Evolutionary conservation across 1,140 invertebrate genomes (phyloP), one percentile per base, ranked within the genome.

Genomic region (Heliothis subflexa): DNA sequence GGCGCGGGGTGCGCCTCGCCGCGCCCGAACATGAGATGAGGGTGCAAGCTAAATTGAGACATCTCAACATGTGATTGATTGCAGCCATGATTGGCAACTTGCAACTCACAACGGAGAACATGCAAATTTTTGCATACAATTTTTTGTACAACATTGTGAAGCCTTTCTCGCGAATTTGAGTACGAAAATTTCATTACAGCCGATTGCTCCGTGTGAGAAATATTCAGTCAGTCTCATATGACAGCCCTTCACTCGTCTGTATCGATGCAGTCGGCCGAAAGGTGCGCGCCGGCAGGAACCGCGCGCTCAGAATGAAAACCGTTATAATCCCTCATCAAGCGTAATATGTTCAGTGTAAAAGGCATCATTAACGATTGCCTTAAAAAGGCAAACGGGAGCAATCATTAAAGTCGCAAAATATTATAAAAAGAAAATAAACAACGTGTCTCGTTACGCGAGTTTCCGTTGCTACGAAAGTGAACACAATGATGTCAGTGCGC

Each of bases 331-430:
- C 90, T 91, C 92, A 89, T 92, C 89, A 85, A 87, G 86, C 83
- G 86, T 89, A 89, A 86, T 90, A 89, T 88, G 88, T 90, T 81
- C 82, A 90, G 88, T 92, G 88, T 89, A 93, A 91, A 91, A 92
- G 86, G 89, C 89, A 91, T 93, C 91, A 93, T 94, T 94, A 93
- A 92, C 86, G 89, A 91, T 88, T 85, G 82, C 93, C 91, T 90
- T 93, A 93, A 94, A 93, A 93, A 93, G 91, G 88, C 88, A 86
- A 94, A 91, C 88, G 85, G 85, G 91, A 92, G 88, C 93, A 90
- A 92, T 93, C 91, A 91, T 93, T 93, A 91, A 91, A 92, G 87
- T 90, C 87, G 88, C 83, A 88, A 93, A 93, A 94, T 91, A 91
- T 90, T 90, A 84, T 83, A 88, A 93, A 90, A 88, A 89, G 86